phyloP scores from a whole-genome alignment of 2,888 invertebrate genomes.

The Torymus tubicola region DNA sequence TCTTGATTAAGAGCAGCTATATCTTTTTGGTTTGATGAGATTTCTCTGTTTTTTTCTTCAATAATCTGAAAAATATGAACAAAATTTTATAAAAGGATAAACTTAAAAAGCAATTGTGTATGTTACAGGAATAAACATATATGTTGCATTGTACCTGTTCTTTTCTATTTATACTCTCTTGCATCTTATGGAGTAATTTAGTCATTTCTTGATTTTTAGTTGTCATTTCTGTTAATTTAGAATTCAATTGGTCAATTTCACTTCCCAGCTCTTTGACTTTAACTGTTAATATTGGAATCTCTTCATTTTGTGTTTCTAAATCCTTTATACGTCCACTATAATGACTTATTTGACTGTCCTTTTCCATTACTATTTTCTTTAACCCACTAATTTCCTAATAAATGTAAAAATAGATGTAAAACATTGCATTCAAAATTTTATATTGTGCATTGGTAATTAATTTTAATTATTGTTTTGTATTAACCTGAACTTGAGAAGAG shows the following conservation, averaged over 20 bases:
- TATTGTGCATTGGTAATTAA: not conserved
- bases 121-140: constrained; percentile 31
- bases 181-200: constrained; percentile 62
- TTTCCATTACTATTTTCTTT: constrained; percentile 69
- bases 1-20: constrained; percentile 70
- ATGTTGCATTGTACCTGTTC: constrained; percentile 64
- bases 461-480: constrained; percentile 11
- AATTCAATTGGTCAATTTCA: constrained; percentile 60
- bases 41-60: constrained; percentile 66
- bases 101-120: constrained; percentile 25
- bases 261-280: constrained; percentile 62
- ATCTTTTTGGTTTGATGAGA: constrained; percentile 65
- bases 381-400: constrained; percentile 68
- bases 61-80: constrained; percentile 62
- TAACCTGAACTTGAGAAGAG: constrained; percentile 65
- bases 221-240: constrained; percentile 62
- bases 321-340: constrained; percentile 61
- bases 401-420: not conserved
- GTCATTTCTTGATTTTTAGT: constrained; percentile 62
- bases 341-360: constrained; percentile 61
- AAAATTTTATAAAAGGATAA: constrained; percentile 32
- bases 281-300: constrained; percentile 62
- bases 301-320: constrained; percentile 61
- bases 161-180: constrained; percentile 65
- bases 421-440: not conserved